Conservation (phyloP, 2,888 invertebrate genomes). For the Punctoribates punctum region DNA sequence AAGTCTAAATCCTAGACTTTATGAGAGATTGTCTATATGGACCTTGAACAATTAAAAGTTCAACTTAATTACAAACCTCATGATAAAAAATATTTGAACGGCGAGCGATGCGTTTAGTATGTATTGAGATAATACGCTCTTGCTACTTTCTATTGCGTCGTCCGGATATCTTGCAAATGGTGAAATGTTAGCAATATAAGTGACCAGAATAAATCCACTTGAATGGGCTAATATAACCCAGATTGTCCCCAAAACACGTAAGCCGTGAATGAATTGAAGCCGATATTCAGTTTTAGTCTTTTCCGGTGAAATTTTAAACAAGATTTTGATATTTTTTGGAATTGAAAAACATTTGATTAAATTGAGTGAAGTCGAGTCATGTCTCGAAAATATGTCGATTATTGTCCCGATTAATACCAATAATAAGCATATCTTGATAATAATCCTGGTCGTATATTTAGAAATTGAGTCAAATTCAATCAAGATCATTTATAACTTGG, state of each 20-base stretch:
- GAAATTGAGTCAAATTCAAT: background rate
- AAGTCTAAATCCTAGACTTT: too few relatives aligned
- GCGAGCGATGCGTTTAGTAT: slow-evolving; percentile 32
- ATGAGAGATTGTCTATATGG: too few relatives aligned
- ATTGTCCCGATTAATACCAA: slow-evolving; percentile 23
- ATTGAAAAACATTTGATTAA: slow-evolving; percentile 36
- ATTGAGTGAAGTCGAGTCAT: background rate
- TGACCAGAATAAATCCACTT: slow-evolving; percentile 10
- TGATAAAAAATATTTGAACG: slow-evolving; percentile 33
- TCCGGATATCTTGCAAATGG: slow-evolving; percentile 28
- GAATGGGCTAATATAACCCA: slow-evolving; percentile 38
- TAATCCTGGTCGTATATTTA: background rate
- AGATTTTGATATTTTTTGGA: slow-evolving; percentile 11
- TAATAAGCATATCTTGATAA: background rate
- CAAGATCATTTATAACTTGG: background rate
- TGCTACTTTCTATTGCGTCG: slow-evolving; percentile 11
- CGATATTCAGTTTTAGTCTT: background rate
- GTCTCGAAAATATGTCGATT: slow-evolving; percentile 11
- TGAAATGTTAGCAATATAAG: background rate
- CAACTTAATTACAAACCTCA: too few relatives aligned
- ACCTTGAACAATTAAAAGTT: too few relatives aligned
- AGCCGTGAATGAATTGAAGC: slow-evolving; percentile 38
- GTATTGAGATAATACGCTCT: background rate
- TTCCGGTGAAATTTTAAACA: slow-evolving; percentile 20
- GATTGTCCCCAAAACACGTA: slow-evolving; percentile 24